Percentiles rank a stretch among this genome's conserved stretches.
Evolutionary conservation across 2,797 vertebrate genomes (phyloP).

Genomic region (Periparus ater): DNA sequence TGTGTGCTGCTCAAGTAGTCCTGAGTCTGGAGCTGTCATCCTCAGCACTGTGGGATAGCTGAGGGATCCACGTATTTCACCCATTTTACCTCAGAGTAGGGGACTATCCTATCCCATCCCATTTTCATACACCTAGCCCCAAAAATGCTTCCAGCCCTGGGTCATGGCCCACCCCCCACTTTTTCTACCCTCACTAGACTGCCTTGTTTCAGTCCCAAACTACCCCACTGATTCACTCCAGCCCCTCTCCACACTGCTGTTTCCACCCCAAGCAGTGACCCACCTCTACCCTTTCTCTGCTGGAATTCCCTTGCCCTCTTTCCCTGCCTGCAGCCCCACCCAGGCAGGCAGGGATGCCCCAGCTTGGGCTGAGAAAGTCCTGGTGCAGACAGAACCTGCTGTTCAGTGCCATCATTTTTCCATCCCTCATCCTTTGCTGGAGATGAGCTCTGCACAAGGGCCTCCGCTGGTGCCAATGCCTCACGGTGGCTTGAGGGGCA

Average conservation of each 20-base stretch:
- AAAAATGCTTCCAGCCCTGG: neutral
- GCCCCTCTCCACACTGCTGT: accelerated
- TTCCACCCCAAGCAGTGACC: neutral
- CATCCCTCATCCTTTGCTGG: neutral
- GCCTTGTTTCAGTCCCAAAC: neutral
- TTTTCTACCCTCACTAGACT: neutral
- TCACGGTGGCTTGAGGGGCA: accelerated
- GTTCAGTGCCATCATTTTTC: accelerated
- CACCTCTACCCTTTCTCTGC: neutral
- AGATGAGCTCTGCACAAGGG: neutral
- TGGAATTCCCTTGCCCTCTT: accelerated
- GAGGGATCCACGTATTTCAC: accelerated
- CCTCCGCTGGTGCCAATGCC: accelerated
- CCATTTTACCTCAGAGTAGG: neutral
- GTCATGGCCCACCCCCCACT: accelerated
- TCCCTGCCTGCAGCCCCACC: neutral
- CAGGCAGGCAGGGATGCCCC: neutral
- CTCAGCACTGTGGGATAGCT: neutral
- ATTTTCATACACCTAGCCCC: accelerated
- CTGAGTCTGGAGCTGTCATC: accelerated
- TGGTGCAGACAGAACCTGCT: accelerated
- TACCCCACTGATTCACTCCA: neutral
- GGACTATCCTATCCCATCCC: neutral
- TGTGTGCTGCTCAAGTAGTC: neutral
- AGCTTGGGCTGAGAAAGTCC: neutral